Percentiles rank a stretch among this genome's conserved stretches.
Evolutionary conservation across 2,888 invertebrate species (phyloP).

Genomic region (Suillia variegata): DNA sequence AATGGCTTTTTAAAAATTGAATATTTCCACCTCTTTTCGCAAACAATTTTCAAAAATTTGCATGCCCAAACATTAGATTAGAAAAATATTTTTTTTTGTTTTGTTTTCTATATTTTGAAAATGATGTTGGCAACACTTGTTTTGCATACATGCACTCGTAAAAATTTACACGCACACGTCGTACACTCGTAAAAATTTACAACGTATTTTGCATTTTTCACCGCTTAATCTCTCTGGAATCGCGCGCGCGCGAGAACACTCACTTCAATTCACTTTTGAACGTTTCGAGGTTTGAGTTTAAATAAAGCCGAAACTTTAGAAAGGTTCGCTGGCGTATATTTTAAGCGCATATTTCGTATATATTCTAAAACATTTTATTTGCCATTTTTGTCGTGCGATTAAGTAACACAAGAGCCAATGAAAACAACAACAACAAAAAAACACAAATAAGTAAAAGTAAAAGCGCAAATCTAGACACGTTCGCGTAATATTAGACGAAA

Average conservation of each 20-base stretch:
- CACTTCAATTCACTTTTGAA: conserved; percentile 1
- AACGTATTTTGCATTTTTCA: conserved; percentile 33
- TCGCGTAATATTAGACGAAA: conserved; percentile 13
- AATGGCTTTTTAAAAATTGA: background rate
- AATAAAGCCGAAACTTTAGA: background rate
- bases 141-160: conserved; percentile 31
- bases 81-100: too few relatives aligned
- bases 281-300: background rate
- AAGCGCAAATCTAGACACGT: conserved; percentile 12
- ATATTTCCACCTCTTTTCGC: too few relatives aligned
- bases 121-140: conserved; percentile 14
- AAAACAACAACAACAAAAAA: background rate
- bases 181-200: conserved; percentile 45
- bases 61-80: too few relatives aligned
- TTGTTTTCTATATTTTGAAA: too few relatives aligned
- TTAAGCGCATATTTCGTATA: background rate
- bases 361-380: background rate
- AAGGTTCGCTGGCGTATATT: background rate
- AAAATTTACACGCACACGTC: conserved; percentile 38
- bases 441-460: background rate
- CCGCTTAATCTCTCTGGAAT: background rate
- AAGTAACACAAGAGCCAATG: background rate
- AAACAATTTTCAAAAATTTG: conserved; percentile 24
- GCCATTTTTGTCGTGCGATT: background rate
- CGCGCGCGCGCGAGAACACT: background rate